Evolutionary conservation across 2,888 invertebrate species (phyloP), one percentile per base, ranked within the genome.

Genomic region (Microplitis deprimator): DNA sequence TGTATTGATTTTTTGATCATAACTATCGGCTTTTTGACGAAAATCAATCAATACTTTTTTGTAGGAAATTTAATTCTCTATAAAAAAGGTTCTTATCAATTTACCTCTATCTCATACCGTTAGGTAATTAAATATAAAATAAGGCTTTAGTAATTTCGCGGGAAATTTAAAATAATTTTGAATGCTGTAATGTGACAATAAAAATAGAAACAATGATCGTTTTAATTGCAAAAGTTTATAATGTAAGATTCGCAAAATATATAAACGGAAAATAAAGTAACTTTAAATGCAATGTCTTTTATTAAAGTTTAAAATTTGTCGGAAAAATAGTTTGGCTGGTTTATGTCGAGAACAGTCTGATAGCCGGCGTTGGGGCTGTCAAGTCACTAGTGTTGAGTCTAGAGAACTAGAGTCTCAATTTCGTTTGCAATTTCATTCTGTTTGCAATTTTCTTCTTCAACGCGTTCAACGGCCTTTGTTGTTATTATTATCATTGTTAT

Each of bases 281-380:
- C 50, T 50, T 50, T 50, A 50, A 50, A 50, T 50, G 50, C 50
- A 10, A 50, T 50, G 50, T 50, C 13, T 50, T 50, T 50, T 50
- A 50, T 50, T 50, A 50, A 50, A 50, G 50, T 50, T 50, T 50
- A 50, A 50, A 50, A 50, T 50, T 50, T 50, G 50, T 50, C 50
- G 50, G 10, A 10, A 50, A 50, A 50, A 50, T 50, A 50, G 50
- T 50, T 50, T 50, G 50, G 50, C 50, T 8, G 50, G 50, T 8
- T 50, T 8, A 50, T 50, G 50, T 50, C 50, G 50, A 50, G 50
- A 50, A 50, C 50, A 50, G 6, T 50, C 50, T 50, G 50, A 50
- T 50, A 50, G 50, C 50, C 50, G 3, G 50, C 8, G 50, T 5
- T 50, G 50, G 13, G 29, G 10, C 50, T 50, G 50, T 50, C 50